These are phyloP conservation scores for Corythaixoides concolor DNA, from an alignment of 2,113 vertebrate species.

Conservation along the genomic window DNA sequence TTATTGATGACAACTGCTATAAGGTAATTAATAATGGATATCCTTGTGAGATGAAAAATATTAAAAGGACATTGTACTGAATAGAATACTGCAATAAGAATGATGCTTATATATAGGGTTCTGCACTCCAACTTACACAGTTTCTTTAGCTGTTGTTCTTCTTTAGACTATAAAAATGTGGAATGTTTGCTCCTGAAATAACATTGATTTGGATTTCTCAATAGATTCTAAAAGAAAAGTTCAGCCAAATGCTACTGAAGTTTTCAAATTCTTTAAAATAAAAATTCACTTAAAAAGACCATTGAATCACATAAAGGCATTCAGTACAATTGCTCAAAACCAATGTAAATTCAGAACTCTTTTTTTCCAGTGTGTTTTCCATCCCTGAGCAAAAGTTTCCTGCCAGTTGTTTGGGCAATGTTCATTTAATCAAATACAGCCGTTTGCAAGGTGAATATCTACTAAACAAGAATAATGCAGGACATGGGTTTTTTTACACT, in stretches of 20 bases:
- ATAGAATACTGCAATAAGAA: background rate
- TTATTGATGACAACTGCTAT: background rate
- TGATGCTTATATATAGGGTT: background rate
- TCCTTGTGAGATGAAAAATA: background rate
- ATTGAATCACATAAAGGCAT: background rate
- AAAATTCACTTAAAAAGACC: background rate
- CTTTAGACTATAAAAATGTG: background rate
- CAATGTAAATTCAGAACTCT: background rate
- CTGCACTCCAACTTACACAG: background rate
- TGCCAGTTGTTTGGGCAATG: background rate
- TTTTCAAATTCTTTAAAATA: background rate
- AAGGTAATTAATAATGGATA: background rate
- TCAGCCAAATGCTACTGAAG: background rate
- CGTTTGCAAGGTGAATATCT: background rate
- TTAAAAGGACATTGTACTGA: background rate
- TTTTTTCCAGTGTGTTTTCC: background rate
- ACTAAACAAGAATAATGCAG: background rate
- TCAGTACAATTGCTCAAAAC: background rate
- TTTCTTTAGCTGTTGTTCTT: background rate
- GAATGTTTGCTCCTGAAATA: background rate
- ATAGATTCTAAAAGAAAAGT: background rate
- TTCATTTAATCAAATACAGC: background rate
- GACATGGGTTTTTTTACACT: background rate
- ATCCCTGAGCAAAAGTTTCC: background rate
- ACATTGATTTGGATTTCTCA: background rate